Conservation (phyloP, 1,140 invertebrate genomes). For the Homarus americanus region DNA sequence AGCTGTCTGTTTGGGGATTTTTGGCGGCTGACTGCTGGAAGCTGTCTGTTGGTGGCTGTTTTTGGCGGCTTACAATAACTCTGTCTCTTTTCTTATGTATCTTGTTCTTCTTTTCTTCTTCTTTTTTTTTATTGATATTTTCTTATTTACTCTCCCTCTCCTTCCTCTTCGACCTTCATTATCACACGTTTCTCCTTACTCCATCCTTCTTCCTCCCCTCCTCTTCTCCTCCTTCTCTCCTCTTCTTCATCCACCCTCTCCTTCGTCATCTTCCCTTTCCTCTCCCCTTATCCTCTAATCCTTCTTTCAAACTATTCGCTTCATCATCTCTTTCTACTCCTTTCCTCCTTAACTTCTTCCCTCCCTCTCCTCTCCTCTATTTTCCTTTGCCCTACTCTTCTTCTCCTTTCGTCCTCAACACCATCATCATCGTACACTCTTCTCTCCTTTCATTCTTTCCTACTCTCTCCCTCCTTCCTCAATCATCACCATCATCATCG, state of each 20-base stretch:
- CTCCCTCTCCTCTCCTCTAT: background rate
- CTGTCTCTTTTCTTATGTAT: background rate
- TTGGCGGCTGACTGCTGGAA: too few species aligned
- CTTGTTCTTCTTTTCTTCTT: background rate
- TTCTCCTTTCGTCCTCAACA: background rate
- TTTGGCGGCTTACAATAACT: too few species aligned
- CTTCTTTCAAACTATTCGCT: background rate
- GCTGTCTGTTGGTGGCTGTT: too few species aligned
- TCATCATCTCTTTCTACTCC: background rate
- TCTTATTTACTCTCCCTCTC: background rate
- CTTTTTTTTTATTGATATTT: background rate
- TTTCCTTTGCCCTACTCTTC: background rate
- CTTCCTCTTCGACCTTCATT: background rate
- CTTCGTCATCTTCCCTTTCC: background rate
- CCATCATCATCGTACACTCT: too few species aligned
- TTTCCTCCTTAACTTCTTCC: background rate
- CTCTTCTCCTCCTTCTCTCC: constrained; percentile 1
- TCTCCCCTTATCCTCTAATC: background rate
- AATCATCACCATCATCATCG: background rate
- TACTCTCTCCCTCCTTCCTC: background rate
- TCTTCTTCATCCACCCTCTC: background rate
- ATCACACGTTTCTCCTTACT: too few species aligned
- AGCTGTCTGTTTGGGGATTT: too few species aligned
- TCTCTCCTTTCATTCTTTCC: background rate
- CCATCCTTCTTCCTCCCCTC: background rate